A percentile compares a stretch with the other conserved stretches of the same genome.
Evolutionary conservation across 1,140 invertebrate genomes (phyloP).

Genomic region (Eciton burchellii): DNA sequence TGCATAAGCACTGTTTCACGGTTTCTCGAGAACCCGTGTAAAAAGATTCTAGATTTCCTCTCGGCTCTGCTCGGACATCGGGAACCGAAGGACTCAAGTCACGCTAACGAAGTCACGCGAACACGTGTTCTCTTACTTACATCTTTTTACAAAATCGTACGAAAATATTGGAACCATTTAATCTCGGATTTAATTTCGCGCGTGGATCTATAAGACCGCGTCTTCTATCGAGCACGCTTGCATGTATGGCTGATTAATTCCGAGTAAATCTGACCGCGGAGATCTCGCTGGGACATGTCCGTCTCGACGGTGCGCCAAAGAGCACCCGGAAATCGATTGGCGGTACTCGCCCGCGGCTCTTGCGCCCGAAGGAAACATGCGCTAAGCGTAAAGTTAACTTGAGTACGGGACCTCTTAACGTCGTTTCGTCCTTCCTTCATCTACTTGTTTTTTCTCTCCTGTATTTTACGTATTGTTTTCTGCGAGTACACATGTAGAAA

Average conservation of each 20-base stretch:
- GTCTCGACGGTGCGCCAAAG: neutral
- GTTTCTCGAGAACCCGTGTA: neutral
- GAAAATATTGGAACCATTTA: no score
- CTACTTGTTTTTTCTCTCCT: slow-evolving; percentile 65
- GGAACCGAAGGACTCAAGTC: neutral
- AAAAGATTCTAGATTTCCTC: neutral
- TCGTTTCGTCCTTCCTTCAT: slow-evolving; percentile 69
- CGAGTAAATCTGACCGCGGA: neutral
- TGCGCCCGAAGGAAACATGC: slow-evolving; percentile 63
- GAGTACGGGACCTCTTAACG: slow-evolving; percentile 67
- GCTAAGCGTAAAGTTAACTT: slow-evolving; percentile 74
- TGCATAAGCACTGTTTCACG: slow-evolving; percentile 4
- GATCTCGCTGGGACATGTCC: neutral
- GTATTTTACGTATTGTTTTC: slow-evolving; percentile 62
- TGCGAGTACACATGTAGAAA: slow-evolving; percentile 66
- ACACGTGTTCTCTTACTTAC: neutral
- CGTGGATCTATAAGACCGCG: no score
- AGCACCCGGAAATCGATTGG: neutral
- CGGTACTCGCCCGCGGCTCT: slow-evolving; percentile 43
- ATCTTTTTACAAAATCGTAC: neutral
- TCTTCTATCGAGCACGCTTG: no score
- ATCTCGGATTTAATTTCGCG: no score
- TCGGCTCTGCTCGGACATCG: neutral
- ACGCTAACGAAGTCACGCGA: neutral
- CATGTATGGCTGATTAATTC: neutral